These are phyloP conservation scores for Cheirogaleus medius DNA, from an alignment of 2,113 vertebrate genomes.

Conservation along the genomic window DNA sequence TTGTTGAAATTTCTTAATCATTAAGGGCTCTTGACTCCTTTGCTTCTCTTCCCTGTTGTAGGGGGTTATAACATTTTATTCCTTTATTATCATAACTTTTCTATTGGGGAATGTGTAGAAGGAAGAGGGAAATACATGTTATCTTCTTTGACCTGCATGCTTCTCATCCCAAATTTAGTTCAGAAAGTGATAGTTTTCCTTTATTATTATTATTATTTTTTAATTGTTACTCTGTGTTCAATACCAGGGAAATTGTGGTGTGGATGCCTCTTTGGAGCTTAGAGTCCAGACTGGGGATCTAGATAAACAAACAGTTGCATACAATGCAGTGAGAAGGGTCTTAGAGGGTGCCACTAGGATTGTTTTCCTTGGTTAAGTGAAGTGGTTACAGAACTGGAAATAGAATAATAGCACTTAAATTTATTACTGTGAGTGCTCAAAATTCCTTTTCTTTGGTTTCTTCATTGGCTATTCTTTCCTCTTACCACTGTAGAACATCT, in stretches of 20 bases:
- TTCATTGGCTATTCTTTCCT: conserved; percentile 15
- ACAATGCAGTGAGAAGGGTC: background rate
- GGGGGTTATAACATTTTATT: background rate
- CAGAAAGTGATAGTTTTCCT: conserved; percentile 39
- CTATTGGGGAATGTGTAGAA: background rate
- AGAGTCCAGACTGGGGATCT: background rate
- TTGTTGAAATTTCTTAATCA: conserved; percentile 47
- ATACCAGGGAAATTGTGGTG: background rate
- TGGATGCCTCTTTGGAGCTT: background rate
- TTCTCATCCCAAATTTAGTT: background rate
- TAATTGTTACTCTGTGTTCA: background rate
- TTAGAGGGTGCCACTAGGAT: background rate
- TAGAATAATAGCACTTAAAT: background rate
- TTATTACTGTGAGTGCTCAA: conserved; percentile 27
- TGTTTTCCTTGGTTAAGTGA: conserved; percentile 30
- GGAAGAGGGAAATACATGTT: background rate
- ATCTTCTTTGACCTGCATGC: background rate
- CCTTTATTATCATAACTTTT: background rate
- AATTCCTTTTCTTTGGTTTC: conserved; percentile 47
- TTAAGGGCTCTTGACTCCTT: background rate
- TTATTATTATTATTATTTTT: background rate
- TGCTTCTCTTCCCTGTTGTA: background rate
- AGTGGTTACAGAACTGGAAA: conserved; percentile 47
- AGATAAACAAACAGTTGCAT: background rate
- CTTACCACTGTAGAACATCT: background rate